phyloP scores from a whole-genome alignment of 2,888 invertebrate genomes.

The Eremobia ochroleuca region DNA sequence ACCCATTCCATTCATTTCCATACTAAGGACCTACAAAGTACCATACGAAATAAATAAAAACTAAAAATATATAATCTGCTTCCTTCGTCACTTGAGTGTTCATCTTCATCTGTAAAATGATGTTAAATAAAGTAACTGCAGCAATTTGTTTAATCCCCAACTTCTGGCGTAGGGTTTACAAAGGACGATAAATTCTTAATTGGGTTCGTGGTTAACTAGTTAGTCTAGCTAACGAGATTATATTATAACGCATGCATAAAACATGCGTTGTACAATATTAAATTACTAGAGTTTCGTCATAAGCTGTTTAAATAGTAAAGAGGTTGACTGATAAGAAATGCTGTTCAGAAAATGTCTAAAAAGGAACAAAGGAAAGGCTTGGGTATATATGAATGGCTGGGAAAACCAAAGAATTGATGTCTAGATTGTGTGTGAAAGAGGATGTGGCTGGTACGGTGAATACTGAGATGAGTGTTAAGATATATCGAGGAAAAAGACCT shows the following conservation, averaged over 20 bases:
- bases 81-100: neutral
- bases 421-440: neutral
- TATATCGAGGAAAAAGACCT: neutral
- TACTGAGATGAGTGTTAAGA: neutral
- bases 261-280: slow-evolving; percentile 55
- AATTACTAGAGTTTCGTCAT: slow-evolving; percentile 35
- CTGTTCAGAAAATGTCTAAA: slow-evolving; percentile 19
- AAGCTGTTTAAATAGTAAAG: slow-evolving; percentile 21
- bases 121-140: slow-evolving; percentile 24
- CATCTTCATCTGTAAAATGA: slow-evolving; percentile 23
- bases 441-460: slow-evolving; percentile 12
- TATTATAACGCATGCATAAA: slow-evolving; percentile 52
- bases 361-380: slow-evolving; percentile 12
- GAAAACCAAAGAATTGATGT: neutral
- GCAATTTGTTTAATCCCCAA: slow-evolving; percentile 33
- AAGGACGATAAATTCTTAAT: slow-evolving; percentile 54
- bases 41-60: slow-evolving; percentile 4
- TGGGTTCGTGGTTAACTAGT: slow-evolving; percentile 48
- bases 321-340: neutral
- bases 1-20: too few species aligned
- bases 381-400: neutral
- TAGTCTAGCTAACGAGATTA: slow-evolving; percentile 56
- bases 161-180: slow-evolving; percentile 36
- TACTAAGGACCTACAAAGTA: neutral
- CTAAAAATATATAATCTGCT: slow-evolving; percentile 17